phyloP scores from a whole-genome alignment of 2,888 invertebrate species.

The Kryphioiulus occultus region DNA sequence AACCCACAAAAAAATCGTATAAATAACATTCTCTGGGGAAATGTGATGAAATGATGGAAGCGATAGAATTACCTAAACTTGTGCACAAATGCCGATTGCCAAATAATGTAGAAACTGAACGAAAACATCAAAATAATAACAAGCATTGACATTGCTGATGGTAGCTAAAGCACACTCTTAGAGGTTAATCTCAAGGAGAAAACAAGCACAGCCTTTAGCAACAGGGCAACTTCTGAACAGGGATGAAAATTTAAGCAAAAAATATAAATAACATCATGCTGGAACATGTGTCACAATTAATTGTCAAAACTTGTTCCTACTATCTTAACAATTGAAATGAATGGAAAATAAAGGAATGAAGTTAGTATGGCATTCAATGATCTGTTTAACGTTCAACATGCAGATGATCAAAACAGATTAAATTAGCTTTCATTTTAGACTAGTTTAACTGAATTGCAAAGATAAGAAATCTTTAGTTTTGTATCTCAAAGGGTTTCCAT shows the following conservation, averaged over 20 bases:
- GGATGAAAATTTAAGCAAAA: neutral
- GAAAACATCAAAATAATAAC: neutral
- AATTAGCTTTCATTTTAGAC: neutral
- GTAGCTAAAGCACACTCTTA: neutral
- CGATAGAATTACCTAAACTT: neutral
- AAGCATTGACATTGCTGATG: neutral
- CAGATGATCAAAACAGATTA: neutral
- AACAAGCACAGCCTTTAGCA: neutral
- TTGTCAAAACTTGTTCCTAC: neutral
- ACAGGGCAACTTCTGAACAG: neutral
- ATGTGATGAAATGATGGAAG: slow-evolving; percentile 1
- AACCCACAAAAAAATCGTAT: neutral
- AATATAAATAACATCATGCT: neutral
- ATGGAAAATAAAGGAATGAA: neutral
- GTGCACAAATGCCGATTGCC: neutral
- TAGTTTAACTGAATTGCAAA: neutral
- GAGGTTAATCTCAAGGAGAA: neutral
- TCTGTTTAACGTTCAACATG: neutral
- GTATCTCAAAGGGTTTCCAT: neutral
- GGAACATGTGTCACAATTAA: neutral
- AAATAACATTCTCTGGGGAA: slow-evolving; percentile 28
- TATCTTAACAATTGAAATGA: neutral
- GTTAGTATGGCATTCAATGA: neutral
- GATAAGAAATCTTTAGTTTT: neutral
- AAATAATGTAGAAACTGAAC: slow-evolving; percentile 26